Percentiles rank a stretch among this genome's conserved stretches.
Evolutionary conservation across 2,113 vertebrate species (phyloP).

Genomic region (Tamias sibiricus): DNA sequence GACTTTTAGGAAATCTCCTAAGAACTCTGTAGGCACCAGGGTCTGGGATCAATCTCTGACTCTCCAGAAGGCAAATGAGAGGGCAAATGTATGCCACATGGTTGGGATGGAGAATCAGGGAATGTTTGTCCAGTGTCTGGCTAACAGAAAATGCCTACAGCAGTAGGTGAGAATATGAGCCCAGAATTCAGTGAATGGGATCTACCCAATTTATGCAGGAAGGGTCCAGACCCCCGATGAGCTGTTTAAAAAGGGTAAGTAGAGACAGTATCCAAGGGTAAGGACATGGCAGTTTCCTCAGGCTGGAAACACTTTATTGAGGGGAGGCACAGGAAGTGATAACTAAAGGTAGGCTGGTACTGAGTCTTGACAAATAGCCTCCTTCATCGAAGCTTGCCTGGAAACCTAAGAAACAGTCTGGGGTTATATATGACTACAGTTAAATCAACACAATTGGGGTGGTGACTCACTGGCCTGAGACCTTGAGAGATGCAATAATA

Average conservation of each 20-base stretch:
- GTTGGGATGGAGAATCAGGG: not conserved
- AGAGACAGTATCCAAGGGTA: not conserved
- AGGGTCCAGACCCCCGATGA: not conserved
- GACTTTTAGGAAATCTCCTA: not conserved
- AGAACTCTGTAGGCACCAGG: not conserved
- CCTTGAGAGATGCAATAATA: not conserved
- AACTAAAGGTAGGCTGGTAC: not conserved
- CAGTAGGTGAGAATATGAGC: not conserved
- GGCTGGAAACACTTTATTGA: not conserved
- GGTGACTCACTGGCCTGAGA: not conserved
- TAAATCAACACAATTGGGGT: not conserved
- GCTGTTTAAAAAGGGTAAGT: not conserved
- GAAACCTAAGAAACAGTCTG: not conserved
- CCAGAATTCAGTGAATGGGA: not conserved
- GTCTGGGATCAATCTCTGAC: not conserved
- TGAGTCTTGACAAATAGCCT: not conserved
- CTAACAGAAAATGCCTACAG: not conserved
- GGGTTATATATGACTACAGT: not conserved
- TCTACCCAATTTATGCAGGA: not conserved
- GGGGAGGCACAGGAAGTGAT: not conserved
- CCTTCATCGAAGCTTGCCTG: not conserved
- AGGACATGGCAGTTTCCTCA: not conserved
- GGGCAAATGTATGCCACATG: not conserved
- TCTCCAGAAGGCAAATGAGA: not conserved
- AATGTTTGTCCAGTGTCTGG: not conserved